Evolutionary conservation across 2,113 vertebrate genomes (phyloP).

Genomic region (Tachysurus fulvidraco): DNA sequence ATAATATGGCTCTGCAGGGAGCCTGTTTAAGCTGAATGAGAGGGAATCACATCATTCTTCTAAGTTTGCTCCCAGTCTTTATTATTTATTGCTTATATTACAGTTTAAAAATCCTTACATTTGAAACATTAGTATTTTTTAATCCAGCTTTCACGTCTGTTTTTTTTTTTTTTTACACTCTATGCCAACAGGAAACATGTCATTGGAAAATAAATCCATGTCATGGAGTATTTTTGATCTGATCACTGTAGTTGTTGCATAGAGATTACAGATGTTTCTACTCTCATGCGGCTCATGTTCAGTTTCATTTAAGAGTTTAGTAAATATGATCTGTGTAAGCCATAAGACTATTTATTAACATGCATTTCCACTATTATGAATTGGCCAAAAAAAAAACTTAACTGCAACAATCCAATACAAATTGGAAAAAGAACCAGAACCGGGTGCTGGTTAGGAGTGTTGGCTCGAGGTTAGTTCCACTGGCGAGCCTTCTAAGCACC

Average conservation of each 20-base stretch:
- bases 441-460: too few relatives aligned
- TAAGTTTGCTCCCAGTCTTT: neutral
- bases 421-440: too few relatives aligned
- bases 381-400: neutral
- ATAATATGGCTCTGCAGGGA: neutral
- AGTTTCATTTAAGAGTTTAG: neutral
- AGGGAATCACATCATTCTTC: neutral
- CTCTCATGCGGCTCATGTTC: neutral
- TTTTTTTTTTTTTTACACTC: neutral
- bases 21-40: neutral
- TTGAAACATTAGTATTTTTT: neutral
- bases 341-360: neutral
- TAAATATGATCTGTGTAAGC: neutral
- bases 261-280: neutral
- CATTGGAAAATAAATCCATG: too few relatives aligned
- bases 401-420: neutral
- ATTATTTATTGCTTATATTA: neutral
- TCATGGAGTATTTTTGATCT: neutral
- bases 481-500: too few relatives aligned
- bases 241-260: neutral
- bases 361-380: neutral
- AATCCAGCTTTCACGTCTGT: neutral
- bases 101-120: neutral
- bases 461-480: too few relatives aligned
- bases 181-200: neutral